Conservation (phyloP, 2,797 vertebrate genomes). For the Mormyrops attenuatus region DNA sequence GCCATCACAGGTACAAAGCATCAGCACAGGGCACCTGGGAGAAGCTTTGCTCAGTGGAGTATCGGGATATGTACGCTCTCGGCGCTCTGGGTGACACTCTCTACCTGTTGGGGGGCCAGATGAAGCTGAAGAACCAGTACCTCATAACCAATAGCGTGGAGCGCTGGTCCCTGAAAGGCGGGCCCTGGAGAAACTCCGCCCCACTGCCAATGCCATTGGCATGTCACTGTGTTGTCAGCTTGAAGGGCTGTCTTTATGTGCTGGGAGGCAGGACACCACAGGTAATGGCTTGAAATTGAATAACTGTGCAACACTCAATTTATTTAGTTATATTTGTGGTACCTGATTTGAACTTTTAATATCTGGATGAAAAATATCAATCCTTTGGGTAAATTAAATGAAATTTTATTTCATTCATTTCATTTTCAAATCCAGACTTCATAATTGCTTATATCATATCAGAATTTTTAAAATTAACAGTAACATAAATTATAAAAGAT, state of each 20-base stretch:
- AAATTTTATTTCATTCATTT: not conserved
- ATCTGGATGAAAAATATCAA: not conserved
- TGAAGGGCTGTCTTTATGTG: constrained; percentile 81
- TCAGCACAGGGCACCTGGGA: constrained; percentile 86
- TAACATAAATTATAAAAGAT: not conserved
- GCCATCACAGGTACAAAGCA: constrained; percentile 71
- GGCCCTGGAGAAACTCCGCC: constrained; percentile 76
- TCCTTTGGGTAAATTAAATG: not conserved
- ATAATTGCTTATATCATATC: not conserved
- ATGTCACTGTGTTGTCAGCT: constrained; percentile 70
- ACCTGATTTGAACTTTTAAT: not conserved
- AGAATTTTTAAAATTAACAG: not conserved
- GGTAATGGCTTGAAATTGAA: constrained; percentile 56
- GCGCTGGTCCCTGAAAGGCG: constrained; percentile 76
- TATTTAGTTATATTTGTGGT: not conserved
- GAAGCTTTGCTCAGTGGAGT: constrained; percentile 74
- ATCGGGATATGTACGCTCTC: constrained; percentile 85
- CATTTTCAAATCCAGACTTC: not conserved
- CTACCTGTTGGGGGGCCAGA: constrained; percentile 88
- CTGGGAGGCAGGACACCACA: constrained; percentile 93
- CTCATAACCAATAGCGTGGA: constrained; percentile 87
- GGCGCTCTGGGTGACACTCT: constrained; percentile 72
- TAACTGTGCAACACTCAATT: not conserved
- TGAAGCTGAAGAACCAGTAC: constrained; percentile 88
- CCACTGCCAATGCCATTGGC: constrained; percentile 85